A percentile compares a stretch with the other conserved stretches of the same genome.
These are phyloP conservation scores for Eupithecia tripunctaria DNA, from an alignment of 2,888 invertebrate species.

Conservation along the genomic window DNA sequence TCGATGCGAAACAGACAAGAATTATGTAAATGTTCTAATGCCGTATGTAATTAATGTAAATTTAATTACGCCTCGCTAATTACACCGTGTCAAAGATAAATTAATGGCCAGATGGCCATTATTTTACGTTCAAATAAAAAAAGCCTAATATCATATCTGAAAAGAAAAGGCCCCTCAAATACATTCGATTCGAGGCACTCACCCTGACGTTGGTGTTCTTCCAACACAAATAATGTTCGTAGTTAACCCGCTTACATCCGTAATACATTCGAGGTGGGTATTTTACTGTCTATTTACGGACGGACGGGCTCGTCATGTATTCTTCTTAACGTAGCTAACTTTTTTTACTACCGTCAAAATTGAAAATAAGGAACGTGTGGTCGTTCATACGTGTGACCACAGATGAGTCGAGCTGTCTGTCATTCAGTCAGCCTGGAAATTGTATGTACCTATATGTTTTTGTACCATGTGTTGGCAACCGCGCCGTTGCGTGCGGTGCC, in stretches of 20 bases:
- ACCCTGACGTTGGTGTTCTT: too few relatives aligned
- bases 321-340: neutral
- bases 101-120: conserved; percentile 55
- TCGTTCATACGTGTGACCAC: neutral
- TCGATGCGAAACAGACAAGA: conserved; percentile 36
- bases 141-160: neutral
- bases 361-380: neutral
- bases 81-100: conserved; percentile 63
- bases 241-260: too few relatives aligned
- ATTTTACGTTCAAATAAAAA: conserved; percentile 41
- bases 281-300: too few relatives aligned
- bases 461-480: too few relatives aligned
- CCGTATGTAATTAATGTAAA: conserved; percentile 65
- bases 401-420: too few relatives aligned
- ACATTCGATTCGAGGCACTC: neutral
- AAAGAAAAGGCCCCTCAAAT: neutral
- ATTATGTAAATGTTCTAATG: conserved; percentile 47
- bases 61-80: conserved; percentile 60
- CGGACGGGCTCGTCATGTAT: neutral
- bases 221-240: too few relatives aligned
- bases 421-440: too few relatives aligned
- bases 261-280: too few relatives aligned
- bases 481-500: too few relatives aligned
- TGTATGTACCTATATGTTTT: too few relatives aligned
- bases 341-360: neutral